Percentiles rank a stretch among this genome's conserved stretches.
phyloP scores from a whole-genome alignment of 2,797 vertebrate genomes.

The Enoplosus armatus region DNA sequence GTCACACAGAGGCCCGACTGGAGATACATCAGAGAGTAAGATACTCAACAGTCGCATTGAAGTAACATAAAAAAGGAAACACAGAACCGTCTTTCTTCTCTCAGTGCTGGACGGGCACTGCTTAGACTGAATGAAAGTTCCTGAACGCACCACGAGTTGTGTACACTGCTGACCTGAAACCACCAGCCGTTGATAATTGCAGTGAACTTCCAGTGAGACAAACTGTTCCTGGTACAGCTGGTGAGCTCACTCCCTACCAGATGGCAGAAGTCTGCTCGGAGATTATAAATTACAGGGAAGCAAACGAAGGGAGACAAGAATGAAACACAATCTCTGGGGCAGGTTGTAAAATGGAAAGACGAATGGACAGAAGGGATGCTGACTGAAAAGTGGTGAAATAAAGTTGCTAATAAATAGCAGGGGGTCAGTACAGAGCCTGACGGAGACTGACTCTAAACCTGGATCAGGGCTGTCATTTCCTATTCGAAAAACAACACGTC shows the following conservation, averaged over 20 bases:
- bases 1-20: slow-evolving; percentile 9
- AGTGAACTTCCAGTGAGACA: slow-evolving; percentile 57
- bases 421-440: no score
- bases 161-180: slow-evolving; percentile 61
- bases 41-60: slow-evolving; percentile 14
- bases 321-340: neutral
- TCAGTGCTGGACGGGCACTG: neutral
- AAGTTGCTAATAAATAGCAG: neutral
- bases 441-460: neutral
- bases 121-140: slow-evolving; percentile 7
- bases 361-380: neutral
- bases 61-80: neutral
- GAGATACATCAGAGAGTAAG: slow-evolving; percentile 41
- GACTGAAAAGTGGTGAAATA: neutral
- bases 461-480: neutral
- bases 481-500: neutral
- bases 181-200: slow-evolving; percentile 71
- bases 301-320: neutral
- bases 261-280: slow-evolving; percentile 42
- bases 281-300: slow-evolving; percentile 36
- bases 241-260: slow-evolving; percentile 60
- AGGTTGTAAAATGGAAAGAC: neutral
- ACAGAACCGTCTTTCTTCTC: neutral
- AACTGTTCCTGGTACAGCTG: slow-evolving; percentile 68
- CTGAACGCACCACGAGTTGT: slow-evolving; percentile 21